Evolutionary conservation across 2,888 invertebrate genomes (phyloP), one percentile per base, ranked within the genome.

Genomic region (Tenthredo mesomela): DNA sequence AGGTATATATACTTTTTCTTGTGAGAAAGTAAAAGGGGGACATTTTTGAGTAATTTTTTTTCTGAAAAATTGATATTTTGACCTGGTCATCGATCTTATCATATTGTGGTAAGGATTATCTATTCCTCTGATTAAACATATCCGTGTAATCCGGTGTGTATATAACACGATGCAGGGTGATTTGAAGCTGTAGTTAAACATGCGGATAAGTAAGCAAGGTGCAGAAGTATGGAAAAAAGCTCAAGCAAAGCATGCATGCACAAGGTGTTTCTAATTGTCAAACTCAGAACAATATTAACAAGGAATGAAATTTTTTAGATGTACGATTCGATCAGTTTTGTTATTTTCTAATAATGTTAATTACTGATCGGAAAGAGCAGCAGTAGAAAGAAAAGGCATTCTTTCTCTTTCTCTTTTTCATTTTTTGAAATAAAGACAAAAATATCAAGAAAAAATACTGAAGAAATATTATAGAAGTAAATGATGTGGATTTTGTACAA

Each of bases 281-380:
- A n/a, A 58, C 9, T 7, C 10, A 61, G 61, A 61, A 61, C 2
- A 7, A 61, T 29, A 29, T 9, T 61, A 7, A 61, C 21, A 61
- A 58, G n/a, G 9, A 58, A 9, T n/a, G 7, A n/a, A n/a, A n/a
- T 10, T 61, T 2, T 3, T 21, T 10, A 61, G 61, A 61, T 61
- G 25, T 10, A 12, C 25, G 21, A 12, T 61, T 61, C 25, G 25
- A 67, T 29, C 67, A 33, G 67, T 33, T 21, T 67, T 67, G 25
- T 67, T 25, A 67, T 33, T 33, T 33, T 18, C 25, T 33, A 67
- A 67, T n/a, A n/a, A 33, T 33, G 67, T 67, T 33, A 33, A 33
- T 25, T 67, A 67, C 15, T 33, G 67, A 67, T 33, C 67, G 67
- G 67, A 67, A 67, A 67, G 67, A 67, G 33, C 67, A 12, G 67